phyloP scores from a whole-genome alignment of 2,797 vertebrate genomes.

The Tragelaphus eurycerus region DNA sequence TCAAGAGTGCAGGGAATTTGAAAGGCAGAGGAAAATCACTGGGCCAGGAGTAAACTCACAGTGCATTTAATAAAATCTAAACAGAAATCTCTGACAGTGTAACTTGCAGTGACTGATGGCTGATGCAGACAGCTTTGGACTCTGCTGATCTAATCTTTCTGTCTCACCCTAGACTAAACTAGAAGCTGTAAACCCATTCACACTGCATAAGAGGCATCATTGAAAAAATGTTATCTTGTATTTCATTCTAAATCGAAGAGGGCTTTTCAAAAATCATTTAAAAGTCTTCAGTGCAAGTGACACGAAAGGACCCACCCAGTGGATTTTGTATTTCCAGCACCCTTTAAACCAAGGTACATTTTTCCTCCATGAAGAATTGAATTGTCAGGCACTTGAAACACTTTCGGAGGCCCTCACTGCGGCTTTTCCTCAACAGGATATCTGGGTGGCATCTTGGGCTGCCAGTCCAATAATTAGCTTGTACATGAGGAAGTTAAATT shows the following conservation, averaged over 20 bases:
- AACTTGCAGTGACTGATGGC: not conserved
- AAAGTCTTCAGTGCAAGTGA: not conserved
- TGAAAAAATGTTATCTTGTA: not conserved
- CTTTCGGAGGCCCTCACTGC: rapidly evolving
- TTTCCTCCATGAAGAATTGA: not conserved
- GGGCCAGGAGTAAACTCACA: not conserved
- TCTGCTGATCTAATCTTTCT: not conserved
- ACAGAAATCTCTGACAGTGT: not conserved
- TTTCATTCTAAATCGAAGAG: not conserved
- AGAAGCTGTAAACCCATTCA: not conserved
- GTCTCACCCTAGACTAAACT: not conserved
- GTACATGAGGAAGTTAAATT: not conserved
- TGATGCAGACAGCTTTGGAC: not conserved
- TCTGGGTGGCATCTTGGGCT: not conserved
- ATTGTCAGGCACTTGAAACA: not conserved
- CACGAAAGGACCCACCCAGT: not conserved
- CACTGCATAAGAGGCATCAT: not conserved
- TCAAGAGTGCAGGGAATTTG: not conserved
- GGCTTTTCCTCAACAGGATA: not conserved
- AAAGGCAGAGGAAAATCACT: not conserved
- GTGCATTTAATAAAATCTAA: not conserved
- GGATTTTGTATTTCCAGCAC: not conserved
- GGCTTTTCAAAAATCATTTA: not conserved
- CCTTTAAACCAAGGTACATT: not conserved
- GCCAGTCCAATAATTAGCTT: not conserved